Conservation (phyloP, 1,140 invertebrate species). For the Eufriesea mexicana region DNA sequence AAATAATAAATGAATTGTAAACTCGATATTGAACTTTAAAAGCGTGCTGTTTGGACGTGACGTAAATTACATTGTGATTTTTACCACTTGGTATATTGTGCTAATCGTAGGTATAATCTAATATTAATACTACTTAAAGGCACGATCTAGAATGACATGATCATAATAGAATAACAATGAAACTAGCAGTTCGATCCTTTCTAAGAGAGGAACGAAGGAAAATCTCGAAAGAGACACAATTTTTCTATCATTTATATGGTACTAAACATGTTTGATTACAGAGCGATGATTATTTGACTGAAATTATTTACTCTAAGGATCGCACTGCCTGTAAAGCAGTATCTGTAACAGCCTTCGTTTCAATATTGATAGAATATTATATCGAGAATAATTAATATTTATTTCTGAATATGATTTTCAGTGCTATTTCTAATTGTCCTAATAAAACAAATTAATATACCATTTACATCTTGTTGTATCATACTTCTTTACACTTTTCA, state of each 20-base stretch:
- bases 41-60: conserved; percentile 51
- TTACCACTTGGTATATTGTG: conserved; percentile 58
- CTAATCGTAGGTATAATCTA: conserved; percentile 53
- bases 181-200: conserved; percentile 44
- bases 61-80: conserved; percentile 58
- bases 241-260: conserved; percentile 32
- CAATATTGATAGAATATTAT: conserved; percentile 48
- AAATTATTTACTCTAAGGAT: conserved; percentile 37
- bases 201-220: not conserved
- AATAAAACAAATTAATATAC: conserved; percentile 59
- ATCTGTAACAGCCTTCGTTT: conserved; percentile 41
- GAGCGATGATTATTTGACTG: conserved; percentile 5
- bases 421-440: conserved; percentile 58
- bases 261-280: conserved; percentile 20
- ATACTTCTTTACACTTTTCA: not conserved
- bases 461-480: not conserved
- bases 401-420: conserved; percentile 55
- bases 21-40: conserved; percentile 36
- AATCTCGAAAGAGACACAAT: not conserved
- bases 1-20: conserved; percentile 31
- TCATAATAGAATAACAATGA: conserved; percentile 41
- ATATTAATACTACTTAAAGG: conserved; percentile 47
- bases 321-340: conserved; percentile 38
- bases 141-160: conserved; percentile 46
- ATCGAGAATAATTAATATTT: conserved; percentile 51